These are phyloP conservation scores for Aspidiotus rigidus DNA, from an alignment of 2,888 invertebrate genomes.

Conservation along the genomic window DNA sequence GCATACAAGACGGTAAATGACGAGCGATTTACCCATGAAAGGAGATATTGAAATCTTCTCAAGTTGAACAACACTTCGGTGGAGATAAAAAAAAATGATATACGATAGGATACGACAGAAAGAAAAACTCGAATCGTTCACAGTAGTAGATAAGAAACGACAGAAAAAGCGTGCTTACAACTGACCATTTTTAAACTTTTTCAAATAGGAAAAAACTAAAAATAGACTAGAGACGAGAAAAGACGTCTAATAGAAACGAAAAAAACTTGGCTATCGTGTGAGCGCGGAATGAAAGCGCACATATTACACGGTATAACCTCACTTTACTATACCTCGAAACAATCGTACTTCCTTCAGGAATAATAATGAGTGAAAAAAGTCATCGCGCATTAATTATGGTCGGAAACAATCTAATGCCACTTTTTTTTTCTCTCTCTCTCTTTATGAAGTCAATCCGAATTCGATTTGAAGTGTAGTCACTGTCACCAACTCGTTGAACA, in stretches of 20 bases:
- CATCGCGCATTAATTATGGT: neutral
- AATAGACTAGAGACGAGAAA: neutral
- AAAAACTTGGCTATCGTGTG: neutral
- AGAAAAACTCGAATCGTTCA: too few species aligned
- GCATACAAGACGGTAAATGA: too few species aligned
- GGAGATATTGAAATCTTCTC: too few species aligned
- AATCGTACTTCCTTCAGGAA: neutral
- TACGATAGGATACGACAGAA: too few species aligned
- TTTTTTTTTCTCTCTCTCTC: too few species aligned
- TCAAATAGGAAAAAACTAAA: slow-evolving; percentile 6
- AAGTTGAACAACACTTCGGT: too few species aligned
- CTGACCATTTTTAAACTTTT: slow-evolving; percentile 1
- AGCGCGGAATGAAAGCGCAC: neutral
- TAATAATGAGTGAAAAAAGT: neutral
- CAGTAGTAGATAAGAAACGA: neutral
- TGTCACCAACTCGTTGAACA: too few species aligned
- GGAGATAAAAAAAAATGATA: too few species aligned
- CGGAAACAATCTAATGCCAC: too few species aligned
- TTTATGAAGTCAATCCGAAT: too few species aligned
- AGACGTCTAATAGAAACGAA: neutral
- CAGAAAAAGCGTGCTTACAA: neutral
- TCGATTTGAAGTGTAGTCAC: too few species aligned
- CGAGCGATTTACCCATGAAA: too few species aligned
- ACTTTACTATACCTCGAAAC: neutral
- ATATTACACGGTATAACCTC: neutral